A percentile compares a stretch with the other conserved stretches of the same genome.
Evolutionary conservation across 1,140 invertebrate species (phyloP).

Genomic region (Rhopalosiphum padi): DNA sequence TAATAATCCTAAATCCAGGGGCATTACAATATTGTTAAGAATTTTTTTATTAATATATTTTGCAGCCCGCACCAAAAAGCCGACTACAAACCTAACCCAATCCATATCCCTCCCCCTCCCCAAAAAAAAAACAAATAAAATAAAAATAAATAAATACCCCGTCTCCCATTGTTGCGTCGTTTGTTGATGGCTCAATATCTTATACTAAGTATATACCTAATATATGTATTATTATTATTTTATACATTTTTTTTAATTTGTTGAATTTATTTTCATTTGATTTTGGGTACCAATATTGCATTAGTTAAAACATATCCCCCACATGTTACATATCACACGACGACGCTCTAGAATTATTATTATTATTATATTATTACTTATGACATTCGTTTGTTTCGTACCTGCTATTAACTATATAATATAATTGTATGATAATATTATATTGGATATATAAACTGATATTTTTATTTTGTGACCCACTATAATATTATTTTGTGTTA

Average conservation of each 20-base stretch:
- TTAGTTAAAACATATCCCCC: slow-evolving; percentile 58
- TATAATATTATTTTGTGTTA: slow-evolving; percentile 37
- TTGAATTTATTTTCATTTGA: slow-evolving; percentile 44
- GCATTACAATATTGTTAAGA: slow-evolving; percentile 51
- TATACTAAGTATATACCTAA: neutral
- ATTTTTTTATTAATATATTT: slow-evolving; percentile 26
- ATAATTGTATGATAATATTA: slow-evolving; percentile 22
- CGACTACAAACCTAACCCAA: neutral
- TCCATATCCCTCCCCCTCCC: neutral
- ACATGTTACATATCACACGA: slow-evolving; percentile 55
- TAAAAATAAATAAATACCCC: neutral
- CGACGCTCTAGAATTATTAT: slow-evolving; percentile 56
- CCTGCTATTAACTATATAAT: slow-evolving; percentile 29
- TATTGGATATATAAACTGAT: slow-evolving; percentile 3
- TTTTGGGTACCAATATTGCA: slow-evolving; percentile 52
- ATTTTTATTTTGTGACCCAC: neutral
- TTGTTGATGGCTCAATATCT: slow-evolving; percentile 55
- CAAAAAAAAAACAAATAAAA: neutral
- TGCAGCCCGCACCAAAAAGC: neutral
- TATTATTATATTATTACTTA: slow-evolving; percentile 9
- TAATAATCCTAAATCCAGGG: slow-evolving; percentile 22
- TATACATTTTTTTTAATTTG: slow-evolving; percentile 19
- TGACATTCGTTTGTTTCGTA: slow-evolving; percentile 44
- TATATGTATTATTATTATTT: slow-evolving; percentile 30
- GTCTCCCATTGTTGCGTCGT: slow-evolving; percentile 53